phyloP scores from a whole-genome alignment of 2,888 invertebrate species.

The Drosophila fungiperda region DNA sequence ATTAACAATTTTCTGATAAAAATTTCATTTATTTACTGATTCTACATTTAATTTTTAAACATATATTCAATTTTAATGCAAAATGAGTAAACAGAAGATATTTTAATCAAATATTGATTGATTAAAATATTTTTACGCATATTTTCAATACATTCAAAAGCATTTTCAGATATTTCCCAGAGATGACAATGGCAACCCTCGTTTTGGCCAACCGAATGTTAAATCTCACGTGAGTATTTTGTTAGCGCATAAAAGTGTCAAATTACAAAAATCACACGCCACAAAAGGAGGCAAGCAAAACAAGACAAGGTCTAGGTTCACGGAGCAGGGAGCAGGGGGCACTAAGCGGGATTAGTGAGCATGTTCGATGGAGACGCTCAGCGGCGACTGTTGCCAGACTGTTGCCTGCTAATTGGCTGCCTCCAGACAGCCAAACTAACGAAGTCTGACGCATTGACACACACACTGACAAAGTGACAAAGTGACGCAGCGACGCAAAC shows the following conservation, averaged over 20 bases:
- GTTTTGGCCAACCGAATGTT: conserved; percentile 15
- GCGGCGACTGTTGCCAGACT: conserved; percentile 27
- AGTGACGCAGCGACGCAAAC: conserved; percentile 12
- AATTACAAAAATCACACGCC: conserved; percentile 73
- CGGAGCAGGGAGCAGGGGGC: not conserved
- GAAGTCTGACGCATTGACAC: conserved; percentile 56
- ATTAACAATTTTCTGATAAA: too few species aligned
- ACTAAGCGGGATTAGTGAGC: conserved; percentile 72
- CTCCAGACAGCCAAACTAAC: conserved; percentile 38
- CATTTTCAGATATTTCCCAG: not conserved
- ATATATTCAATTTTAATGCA: not conserved
- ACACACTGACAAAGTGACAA: conserved; percentile 18
- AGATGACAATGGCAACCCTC: conserved; percentile 36
- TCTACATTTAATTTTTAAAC: not conserved
- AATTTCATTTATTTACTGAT: too few species aligned
- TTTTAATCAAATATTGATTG: not conserved
- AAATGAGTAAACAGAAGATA: not conserved
- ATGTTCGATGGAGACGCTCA: conserved; percentile 59
- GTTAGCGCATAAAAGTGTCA: conserved; percentile 73
- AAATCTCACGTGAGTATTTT: conserved; percentile 44
- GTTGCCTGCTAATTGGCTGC: conserved; percentile 61
- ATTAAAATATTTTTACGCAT: not conserved
- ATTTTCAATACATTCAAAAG: not conserved
- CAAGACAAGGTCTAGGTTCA: not conserved
- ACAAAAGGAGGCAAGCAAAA: conserved; percentile 3